phyloP scores from a whole-genome alignment of 1,140 invertebrate species.

The Pseudomyrmex pallidus region DNA sequence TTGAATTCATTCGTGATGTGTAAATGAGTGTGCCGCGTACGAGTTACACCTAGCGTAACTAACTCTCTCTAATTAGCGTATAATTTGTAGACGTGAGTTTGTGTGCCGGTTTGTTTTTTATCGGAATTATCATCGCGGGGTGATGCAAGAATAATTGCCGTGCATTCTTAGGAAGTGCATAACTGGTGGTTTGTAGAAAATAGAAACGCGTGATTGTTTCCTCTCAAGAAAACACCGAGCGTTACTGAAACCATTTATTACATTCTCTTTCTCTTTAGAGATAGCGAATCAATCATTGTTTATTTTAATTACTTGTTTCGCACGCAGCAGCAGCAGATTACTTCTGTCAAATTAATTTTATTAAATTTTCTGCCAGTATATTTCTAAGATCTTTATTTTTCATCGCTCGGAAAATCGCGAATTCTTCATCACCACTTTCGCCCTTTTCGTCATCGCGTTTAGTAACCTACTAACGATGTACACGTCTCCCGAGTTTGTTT shows the following conservation, averaged over 20 bases:
- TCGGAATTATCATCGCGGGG: slow-evolving; percentile 37
- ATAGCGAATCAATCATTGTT: neutral
- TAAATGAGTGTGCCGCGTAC: slow-evolving; percentile 57
- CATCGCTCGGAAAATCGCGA: too few relatives aligned
- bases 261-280: neutral
- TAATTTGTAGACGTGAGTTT: slow-evolving; percentile 22
- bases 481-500: slow-evolving; percentile 35
- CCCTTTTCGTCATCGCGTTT: slow-evolving; percentile 37
- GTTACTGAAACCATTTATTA: slow-evolving; percentile 20
- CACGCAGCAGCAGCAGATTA: neutral
- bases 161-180: neutral
- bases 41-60: slow-evolving; percentile 6
- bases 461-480: slow-evolving; percentile 63
- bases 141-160: slow-evolving; percentile 14
- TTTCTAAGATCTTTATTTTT: neutral
- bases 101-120: slow-evolving; percentile 19
- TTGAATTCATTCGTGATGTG: slow-evolving; percentile 69
- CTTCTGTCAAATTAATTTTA: slow-evolving; percentile 3
- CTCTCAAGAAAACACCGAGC: neutral
- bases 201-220: slow-evolving; percentile 14
- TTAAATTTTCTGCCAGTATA: neutral
- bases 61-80: slow-evolving; percentile 33
- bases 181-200: slow-evolving; percentile 29
- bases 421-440: slow-evolving; percentile 28
- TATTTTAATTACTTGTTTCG: neutral